Evolutionary conservation across 2,113 vertebrate species (phyloP), one percentile per base, ranked within the genome.

Genomic region (Cryptomyrus ogoouensis): DNA sequence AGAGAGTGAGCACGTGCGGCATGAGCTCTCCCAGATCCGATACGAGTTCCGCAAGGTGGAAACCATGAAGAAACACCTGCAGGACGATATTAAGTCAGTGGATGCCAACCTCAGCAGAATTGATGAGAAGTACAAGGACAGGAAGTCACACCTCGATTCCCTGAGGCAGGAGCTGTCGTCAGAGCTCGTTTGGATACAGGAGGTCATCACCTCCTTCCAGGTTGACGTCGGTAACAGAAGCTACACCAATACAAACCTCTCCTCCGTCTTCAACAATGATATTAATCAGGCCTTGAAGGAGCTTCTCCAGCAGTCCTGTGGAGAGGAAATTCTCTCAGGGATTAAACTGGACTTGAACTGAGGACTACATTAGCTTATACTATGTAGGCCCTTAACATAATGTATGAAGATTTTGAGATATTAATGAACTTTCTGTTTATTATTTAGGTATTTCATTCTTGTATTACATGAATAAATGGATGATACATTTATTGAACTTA

Each of bases 111-210:
- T 98, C 0, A 90, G 94, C 0, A 93, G 90, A 0, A 66, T 98
- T 6, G 93, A 93, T 0, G 93, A 92, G 50, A 97, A 95, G 88
- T 94, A 96, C 2, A 21, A 91, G 44, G 95, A 95, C 21, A 95
- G 97, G 91, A 95, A 97, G 92, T 89, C 58, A 0, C 96, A 96
- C 21, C 95, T 97, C 56, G 96, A 96, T 2, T 91, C 93, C 87
- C 94, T 99, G 90, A 95, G 95, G 83, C 94, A 94, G 93, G 97
- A 98, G 92, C 93, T 98, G 58, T 94, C 96, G 0, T 92, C 95
- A 21, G 97, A 99, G 53, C 94, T 99, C 49, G 93, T 89, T 49
- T 97, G 96, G 97, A 92, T 98, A 49, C 97, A 97, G 93, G 97
- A 97, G 17, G 93, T 97, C 83, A 93, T 96, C 91, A 93, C 93